Conservation (phyloP, 2,888 invertebrate genomes). For the Andrena bicolor region DNA sequence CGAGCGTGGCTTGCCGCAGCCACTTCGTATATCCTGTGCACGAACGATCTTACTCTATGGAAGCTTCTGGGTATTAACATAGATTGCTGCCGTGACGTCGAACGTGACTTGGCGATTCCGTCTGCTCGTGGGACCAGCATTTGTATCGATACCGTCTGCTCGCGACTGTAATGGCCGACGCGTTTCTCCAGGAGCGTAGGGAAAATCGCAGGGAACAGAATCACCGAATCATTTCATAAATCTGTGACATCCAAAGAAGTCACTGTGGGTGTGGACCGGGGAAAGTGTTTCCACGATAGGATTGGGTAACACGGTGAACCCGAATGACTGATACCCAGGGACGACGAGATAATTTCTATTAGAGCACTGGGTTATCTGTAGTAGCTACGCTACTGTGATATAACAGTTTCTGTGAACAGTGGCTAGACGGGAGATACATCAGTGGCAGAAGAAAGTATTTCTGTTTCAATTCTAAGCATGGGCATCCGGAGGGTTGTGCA, state of each 20-base stretch:
- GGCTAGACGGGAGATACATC: no score
- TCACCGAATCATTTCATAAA: no score
- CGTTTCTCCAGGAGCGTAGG: background rate
- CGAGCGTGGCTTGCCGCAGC: conserved; percentile 30
- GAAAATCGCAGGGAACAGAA: background rate
- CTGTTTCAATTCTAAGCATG: no score
- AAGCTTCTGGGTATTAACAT: conserved; percentile 15
- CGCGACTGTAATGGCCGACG: background rate
- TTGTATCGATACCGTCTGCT: background rate
- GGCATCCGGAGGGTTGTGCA: no score
- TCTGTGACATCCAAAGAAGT: no score
- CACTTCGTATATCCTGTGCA: conserved; percentile 20
- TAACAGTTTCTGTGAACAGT: no score
- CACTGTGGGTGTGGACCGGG: no score
- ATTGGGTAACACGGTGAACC: no score
- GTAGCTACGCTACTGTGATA: no score
- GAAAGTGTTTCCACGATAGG: no score
- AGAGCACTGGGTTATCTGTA: background rate
- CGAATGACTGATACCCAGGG: background rate
- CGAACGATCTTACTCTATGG: conserved; percentile 11
- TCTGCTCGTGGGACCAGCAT: background rate
- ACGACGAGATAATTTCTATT: background rate
- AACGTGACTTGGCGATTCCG: background rate
- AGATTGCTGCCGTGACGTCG: conserved; percentile 8
- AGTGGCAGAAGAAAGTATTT: no score